Evolutionary conservation across 2,888 invertebrate genomes (phyloP).

Genomic region (Pammene fasciana): DNA sequence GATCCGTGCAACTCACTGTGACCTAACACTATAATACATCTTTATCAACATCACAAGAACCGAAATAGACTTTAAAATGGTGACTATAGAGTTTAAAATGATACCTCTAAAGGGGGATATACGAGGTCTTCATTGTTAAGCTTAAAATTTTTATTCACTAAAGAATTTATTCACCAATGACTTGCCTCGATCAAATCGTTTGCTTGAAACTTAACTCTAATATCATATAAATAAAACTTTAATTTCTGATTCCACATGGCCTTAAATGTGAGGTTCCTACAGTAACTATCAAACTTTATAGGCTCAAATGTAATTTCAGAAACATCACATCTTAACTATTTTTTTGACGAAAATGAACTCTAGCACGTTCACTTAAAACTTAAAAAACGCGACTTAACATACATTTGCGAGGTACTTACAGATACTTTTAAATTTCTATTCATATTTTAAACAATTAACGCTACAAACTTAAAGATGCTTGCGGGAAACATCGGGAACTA

Average conservation of each 20-base stretch:
- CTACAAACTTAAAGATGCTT: slow-evolving; percentile 1
- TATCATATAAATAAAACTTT: not conserved
- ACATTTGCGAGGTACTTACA: not conserved
- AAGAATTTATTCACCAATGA: not conserved
- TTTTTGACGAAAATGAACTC: not conserved
- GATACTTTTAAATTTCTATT: not conserved
- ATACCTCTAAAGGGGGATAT: not conserved
- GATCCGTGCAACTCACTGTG: slow-evolving; percentile 19
- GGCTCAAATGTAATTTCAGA: not conserved
- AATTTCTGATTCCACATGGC: no score
- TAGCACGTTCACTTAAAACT: not conserved
- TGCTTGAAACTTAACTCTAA: not conserved
- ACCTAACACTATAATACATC: slow-evolving; percentile 16
- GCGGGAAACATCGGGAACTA: not conserved
- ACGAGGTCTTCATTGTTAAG: not conserved
- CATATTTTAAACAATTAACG: slow-evolving; percentile 26
- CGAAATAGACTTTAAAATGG: not conserved
- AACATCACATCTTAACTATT: not conserved
- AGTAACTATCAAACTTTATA: not conserved
- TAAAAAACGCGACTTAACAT: not conserved
- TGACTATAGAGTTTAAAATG: not conserved
- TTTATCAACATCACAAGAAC: not conserved
- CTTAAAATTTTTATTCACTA: not conserved
- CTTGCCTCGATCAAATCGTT: not conserved
- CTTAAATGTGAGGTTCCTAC: not conserved